Base-by-base conservation (phyloP, 2,797 vertebrate species). In the Pangasius larnaudii region DNA sequence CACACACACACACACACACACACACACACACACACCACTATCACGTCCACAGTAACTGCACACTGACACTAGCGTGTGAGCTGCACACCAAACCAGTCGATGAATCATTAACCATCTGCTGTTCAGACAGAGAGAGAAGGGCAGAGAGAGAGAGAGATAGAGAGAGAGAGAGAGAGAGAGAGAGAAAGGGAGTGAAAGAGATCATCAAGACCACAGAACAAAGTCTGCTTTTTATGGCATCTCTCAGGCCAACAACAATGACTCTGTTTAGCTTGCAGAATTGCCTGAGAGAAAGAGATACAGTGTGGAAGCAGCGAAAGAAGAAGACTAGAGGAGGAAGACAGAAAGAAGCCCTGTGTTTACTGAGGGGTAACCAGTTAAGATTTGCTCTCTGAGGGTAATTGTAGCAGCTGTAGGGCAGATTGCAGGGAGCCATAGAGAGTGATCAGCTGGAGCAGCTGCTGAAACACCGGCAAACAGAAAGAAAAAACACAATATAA, bases 21-120 rank as follows among this genome's bases (percentile, higher is more conserved):
- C 63, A 51, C 39, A 61, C 78, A 89, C 58, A 72, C 58, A 88
- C 81, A 51, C 61, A 46, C 46, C 46, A 89, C 86, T 87, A 90
- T 90, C 92, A 93, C 72, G 89, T 94, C 92, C 93, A 83, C 36
- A 87, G 92, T 86, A 91, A 93, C 58, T 90, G 90, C 93, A 92
- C 91, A 92, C 93, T 94, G 86, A 91, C 93, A 91, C 78, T 61
- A 93, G 90, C 93, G 91, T 93, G 93, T 90, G 77, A 92, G 91
- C 85, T 77, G 84, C 88, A 85, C 78, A 82, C 88, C 67, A 87
- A 77, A 89, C 89, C 91, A 51, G 87, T 85, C 91, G 91, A 94
- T 95, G 93, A 95, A 95, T 96, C 94, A 96, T 95, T 95, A 95
- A 95, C 94, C 94, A 92, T 95, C 93, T 95, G 94, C 93, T 93